These are phyloP conservation scores for Etia nguti DNA, from an alignment of 2,113 vertebrate genomes.

Conservation along the genomic window DNA sequence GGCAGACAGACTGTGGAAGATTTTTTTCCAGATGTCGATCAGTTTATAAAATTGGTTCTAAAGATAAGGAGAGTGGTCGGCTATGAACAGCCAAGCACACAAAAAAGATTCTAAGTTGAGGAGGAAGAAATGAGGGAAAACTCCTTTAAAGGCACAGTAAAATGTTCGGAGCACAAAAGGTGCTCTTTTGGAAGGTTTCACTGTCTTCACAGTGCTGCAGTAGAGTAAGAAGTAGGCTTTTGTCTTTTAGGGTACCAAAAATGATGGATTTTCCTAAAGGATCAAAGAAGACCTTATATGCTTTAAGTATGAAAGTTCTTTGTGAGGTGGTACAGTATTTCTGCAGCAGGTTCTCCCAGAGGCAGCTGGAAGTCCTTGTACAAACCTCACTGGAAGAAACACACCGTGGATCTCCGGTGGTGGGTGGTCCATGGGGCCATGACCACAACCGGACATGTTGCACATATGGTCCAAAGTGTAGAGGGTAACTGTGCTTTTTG, in stretches of 20 bases:
- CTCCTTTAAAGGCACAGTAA: neutral
- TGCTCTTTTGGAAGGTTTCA: neutral
- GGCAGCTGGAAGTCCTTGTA: neutral
- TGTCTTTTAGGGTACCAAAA: neutral
- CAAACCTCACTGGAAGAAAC: neutral
- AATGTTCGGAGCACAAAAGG: neutral
- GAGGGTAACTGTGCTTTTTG: neutral
- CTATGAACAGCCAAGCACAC: neutral
- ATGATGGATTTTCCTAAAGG: neutral
- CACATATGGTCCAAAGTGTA: neutral
- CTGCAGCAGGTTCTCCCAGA: neutral
- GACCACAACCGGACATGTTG: neutral
- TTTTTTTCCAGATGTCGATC: neutral
- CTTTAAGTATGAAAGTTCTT: too few species aligned
- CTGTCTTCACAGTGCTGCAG: neutral
- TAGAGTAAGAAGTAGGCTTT: neutral
- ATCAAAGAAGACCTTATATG: neutral
- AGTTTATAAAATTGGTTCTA: neutral
- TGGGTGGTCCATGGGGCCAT: neutral
- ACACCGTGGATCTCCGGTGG: neutral
- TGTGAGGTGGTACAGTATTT: neutral
- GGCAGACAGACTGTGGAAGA: rapidly evolving
- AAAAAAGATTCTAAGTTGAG: neutral
- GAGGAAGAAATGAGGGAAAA: neutral
- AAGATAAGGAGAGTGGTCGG: neutral